Evolutionary conservation across 1,140 invertebrate genomes (phyloP).

Genomic region (Euwallacea fornicatus): DNA sequence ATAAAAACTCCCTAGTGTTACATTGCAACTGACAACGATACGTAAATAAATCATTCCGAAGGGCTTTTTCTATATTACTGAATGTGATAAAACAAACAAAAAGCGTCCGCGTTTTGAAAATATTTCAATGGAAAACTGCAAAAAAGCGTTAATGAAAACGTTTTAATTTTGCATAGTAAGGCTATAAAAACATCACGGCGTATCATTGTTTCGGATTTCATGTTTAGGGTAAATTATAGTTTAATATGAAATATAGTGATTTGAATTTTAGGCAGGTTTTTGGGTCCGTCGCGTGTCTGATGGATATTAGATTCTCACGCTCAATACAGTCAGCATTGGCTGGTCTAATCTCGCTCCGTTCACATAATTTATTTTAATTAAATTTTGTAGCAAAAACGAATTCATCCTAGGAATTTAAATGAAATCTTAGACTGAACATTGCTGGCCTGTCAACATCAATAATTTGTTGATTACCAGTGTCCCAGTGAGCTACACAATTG

Average conservation of each 20-base stretch:
- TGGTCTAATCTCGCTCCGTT: no score
- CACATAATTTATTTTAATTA: no score
- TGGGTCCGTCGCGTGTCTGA: neutral
- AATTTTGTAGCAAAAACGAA: no score
- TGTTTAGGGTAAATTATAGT: constrained; percentile 10
- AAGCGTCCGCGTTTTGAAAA: neutral
- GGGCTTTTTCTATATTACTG: no score
- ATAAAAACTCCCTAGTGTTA: no score
- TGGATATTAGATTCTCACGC: neutral
- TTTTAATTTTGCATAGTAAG: constrained; percentile 6
- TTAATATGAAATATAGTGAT: constrained; percentile 5
- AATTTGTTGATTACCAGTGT: neutral
- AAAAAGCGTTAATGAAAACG: constrained; percentile 5
- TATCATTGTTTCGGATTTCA: constrained; percentile 8
- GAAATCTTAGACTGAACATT: no score
- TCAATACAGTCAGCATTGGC: no score
- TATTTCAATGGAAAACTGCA: neutral
- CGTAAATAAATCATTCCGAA: no score
- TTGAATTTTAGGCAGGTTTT: neutral
- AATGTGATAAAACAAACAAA: no score
- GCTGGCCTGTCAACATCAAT: no score
- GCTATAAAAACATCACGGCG: constrained; percentile 3
- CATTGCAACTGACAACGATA: no score
- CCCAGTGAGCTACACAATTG: neutral
- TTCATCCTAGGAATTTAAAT: no score